A percentile compares a stretch with the other conserved stretches of the same genome.
phyloP scores from a whole-genome alignment of 2,797 vertebrate species.

The Catharus ustulatus region DNA sequence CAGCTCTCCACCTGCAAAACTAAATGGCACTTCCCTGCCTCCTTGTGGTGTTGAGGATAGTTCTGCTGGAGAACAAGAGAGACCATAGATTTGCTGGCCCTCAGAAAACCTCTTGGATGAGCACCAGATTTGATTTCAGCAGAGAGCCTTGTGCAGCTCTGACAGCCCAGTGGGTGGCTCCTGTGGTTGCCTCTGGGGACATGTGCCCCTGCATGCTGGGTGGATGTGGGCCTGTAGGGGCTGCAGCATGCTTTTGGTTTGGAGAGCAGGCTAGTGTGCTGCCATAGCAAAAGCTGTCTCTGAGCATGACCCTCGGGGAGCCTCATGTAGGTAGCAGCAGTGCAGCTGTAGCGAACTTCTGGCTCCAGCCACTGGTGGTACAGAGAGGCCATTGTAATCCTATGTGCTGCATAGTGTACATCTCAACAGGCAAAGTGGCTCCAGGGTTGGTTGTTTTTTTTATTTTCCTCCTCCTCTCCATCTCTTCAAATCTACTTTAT shows the following conservation, averaged over 20 bases:
- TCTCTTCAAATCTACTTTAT: conserved; percentile 65
- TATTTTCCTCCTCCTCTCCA: neutral
- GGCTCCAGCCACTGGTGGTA: conserved; percentile 55
- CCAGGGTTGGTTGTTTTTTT: neutral
- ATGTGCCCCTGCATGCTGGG: fast-evolving
- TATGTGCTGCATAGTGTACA: conserved; percentile 45
- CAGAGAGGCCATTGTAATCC: conserved; percentile 63
- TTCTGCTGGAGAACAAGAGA: neutral
- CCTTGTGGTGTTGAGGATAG: conserved; percentile 21
- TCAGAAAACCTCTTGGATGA: neutral
- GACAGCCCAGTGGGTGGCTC: neutral
- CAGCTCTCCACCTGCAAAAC: conserved; percentile 14
- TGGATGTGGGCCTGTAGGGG: neutral
- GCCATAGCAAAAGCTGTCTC: neutral
- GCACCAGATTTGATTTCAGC: neutral
- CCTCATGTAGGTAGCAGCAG: neutral
- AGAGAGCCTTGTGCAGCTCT: neutral
- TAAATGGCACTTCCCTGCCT: conserved; percentile 50
- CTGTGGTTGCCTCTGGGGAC: neutral
- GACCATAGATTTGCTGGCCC: neutral
- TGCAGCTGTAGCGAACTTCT: conserved; percentile 56
- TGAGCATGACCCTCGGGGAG: neutral
- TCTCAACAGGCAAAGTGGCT: conserved; percentile 64
- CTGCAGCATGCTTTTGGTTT: neutral
- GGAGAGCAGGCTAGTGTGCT: neutral